Conservation (phyloP, 2,113 vertebrate species). For the Martes martes region DNA sequence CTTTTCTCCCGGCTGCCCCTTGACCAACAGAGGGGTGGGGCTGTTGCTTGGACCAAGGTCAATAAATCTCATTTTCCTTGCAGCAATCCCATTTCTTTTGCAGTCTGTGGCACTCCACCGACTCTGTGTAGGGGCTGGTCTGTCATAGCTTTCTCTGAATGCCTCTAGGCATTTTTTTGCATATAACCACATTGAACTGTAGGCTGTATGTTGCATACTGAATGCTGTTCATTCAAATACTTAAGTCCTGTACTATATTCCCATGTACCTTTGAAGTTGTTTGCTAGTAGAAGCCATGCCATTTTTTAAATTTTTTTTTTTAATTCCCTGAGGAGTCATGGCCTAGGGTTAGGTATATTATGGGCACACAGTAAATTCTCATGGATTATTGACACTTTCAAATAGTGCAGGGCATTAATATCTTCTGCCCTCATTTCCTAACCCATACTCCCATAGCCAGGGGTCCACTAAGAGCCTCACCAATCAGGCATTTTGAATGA, state of each 20-base stretch:
- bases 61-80: not conserved
- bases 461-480: not conserved
- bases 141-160: not conserved
- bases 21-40: not conserved
- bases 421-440: not conserved
- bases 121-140: rapidly evolving
- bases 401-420: rapidly evolving
- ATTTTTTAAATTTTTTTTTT: not conserved
- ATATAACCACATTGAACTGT: not conserved
- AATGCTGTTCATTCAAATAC: not conserved
- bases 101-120: too few relatives aligned
- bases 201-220: not conserved
- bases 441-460: rapidly evolving
- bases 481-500: not conserved
- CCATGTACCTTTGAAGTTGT: not conserved
- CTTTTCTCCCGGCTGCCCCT: not conserved
- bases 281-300: not conserved
- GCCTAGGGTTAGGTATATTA: not conserved
- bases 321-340: not conserved
- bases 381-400: not conserved
- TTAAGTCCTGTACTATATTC: not conserved
- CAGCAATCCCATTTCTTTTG: not conserved
- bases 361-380: not conserved
- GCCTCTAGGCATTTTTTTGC: not conserved
- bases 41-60: not conserved